Base-by-base conservation (phyloP, 2,113 vertebrate genomes). In the Sinocyclocheilus anshuiensis region DNA sequence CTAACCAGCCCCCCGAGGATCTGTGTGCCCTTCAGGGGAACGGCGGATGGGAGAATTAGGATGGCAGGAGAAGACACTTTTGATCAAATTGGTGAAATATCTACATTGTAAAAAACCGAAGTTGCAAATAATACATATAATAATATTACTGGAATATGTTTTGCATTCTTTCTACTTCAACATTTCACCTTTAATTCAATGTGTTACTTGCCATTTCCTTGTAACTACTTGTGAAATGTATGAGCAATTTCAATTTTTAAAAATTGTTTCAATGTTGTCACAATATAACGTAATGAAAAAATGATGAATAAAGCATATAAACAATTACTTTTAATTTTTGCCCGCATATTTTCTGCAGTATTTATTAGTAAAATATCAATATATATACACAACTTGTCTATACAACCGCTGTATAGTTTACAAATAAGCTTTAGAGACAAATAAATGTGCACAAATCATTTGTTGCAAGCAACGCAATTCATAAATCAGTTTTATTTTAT, bases 21-120 rank as follows among this genome's bases (percentile, higher is more conserved):
- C 87, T 69, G 75, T 74, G 78, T 87, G 86, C 83, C 90, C 91
- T 93, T 94, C 81, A 91, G 90, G 71, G 87, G 86, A 88, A 80
- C 87, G 45, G 89, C 87, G 85, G 87, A 86, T 77, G 82, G 85
- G 81, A 87, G 90, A 94, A 93, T 89, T 92, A 93, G 92, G 92
- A 88, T 92, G 91, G 88, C 84, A 92, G 90, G 90, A 91, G 89
- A 89, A 55, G 36, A 42, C 12, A 79, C 45, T 69, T 85, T 59
- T 91, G 78, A 80, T 65, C 26, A 89, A 86, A 69, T 36, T 9
- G 1, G 29, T 69, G 29, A 69, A 69, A 69, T 7, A 59, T 59
- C 55, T 22, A 59, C 18, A 20, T 22, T 2, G 12, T 59, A 22
- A 22, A 59, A 20, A 57, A 6, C 1, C 0, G 1, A 57, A 59